Conservation (phyloP, 2,797 vertebrate genomes). For the Sylvia borin region DNA sequence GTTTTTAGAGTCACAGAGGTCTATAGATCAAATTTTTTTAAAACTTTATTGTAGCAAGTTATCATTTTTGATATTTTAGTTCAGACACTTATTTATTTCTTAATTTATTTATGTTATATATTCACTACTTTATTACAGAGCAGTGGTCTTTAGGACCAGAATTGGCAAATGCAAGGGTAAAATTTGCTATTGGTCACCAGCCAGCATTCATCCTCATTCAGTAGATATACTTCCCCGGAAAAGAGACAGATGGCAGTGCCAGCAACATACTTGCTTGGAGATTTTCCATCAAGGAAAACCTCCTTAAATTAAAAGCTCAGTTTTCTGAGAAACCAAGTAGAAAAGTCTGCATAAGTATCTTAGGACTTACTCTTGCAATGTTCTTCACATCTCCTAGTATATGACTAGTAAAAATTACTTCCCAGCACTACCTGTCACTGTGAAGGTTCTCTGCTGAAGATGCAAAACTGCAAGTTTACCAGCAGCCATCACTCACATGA, state of each 20-base stretch:
- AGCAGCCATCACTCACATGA: background rate
- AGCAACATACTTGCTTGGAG: background rate
- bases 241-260: constrained; percentile 35
- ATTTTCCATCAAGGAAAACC: constrained; percentile 7
- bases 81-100: background rate
- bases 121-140: background rate
- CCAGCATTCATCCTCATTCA: background rate
- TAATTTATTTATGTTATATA: background rate
- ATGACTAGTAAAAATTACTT: background rate
- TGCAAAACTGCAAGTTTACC: background rate
- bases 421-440: background rate
- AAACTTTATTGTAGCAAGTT: background rate
- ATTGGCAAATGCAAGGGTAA: background rate
- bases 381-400: background rate
- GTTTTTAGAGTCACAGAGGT: background rate
- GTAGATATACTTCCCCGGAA: background rate
- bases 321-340: background rate
- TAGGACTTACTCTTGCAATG: background rate
- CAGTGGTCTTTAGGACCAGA: background rate
- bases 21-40: background rate
- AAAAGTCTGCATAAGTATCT: background rate
- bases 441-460: background rate
- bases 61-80: background rate
- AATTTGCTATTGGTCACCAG: background rate
- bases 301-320: constrained; percentile 12